Base-by-base conservation (phyloP, 2,888 invertebrate genomes). In the Cyclophora albipunctata region DNA sequence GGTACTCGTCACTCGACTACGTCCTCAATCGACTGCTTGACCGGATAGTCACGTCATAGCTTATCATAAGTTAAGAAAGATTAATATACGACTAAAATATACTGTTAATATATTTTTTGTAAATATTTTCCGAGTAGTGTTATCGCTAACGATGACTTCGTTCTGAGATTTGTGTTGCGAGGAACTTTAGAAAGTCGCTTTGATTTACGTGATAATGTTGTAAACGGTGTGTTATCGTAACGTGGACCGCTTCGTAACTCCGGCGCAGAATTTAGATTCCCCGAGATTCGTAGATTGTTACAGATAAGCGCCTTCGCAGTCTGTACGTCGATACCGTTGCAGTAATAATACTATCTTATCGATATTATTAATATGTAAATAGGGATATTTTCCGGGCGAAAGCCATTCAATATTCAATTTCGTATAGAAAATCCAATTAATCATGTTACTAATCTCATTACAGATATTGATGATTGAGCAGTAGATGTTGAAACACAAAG, bases 81-180 rank as follows among this genome's bases (percentile, higher is more conserved):
- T 76, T 78, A 78, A 74, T 76, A 78, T 81, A 75, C 72, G 70
- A 73, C 75, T 73, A 60, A 75, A 77, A 70, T 74, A 74, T 76
- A 78, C 75, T 78, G 77, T 78, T 79, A 76, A 76, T 77, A 76
- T 81, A 78, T 79, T 74, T 20, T 20, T 74, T 79, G 80, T 84
- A 84, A 81, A 84, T 84, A 81, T 71, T 66, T 63, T 71, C 68
- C 62, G 66, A 68, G 69, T 67, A 66, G 67, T 69, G 68, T 68
- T 71, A 69, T 71, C 63, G 66, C 65, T 66, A 63, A 66, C 64
- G 66, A 65, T 60, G 60, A 70, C 67, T 69, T 59, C 63, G 55
- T 65, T 71, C 49, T 61, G 73, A 71, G 77, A 76, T 80, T 77
- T 75, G 73, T 73, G 71, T 69, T 66, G 64, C 61, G 59, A 63